phyloP scores from a whole-genome alignment of 2,797 vertebrate species.

The Sebastes itinus region DNA sequence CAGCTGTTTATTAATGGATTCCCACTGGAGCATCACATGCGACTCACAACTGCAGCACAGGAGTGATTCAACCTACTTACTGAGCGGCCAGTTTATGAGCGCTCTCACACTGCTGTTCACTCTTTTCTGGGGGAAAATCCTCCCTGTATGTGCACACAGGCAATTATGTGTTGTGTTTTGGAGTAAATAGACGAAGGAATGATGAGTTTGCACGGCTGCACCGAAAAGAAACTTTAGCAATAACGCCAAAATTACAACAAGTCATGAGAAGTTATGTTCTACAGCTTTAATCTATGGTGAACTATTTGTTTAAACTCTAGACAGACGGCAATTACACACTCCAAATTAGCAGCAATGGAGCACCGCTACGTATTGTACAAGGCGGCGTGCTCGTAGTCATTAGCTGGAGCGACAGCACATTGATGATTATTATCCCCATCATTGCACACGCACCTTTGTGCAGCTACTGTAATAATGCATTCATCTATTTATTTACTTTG shows the following conservation, averaged over 20 bases:
- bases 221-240: background rate
- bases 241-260: slow-evolving; percentile 21
- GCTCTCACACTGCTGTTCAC: background rate
- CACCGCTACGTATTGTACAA: slow-evolving; percentile 38
- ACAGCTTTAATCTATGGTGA: slow-evolving; percentile 22
- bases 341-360: slow-evolving; percentile 42
- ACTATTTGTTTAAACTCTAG: slow-evolving; percentile 25
- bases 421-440: slow-evolving; percentile 66
- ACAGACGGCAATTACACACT: slow-evolving; percentile 30
- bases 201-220: background rate
- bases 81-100: slow-evolving; percentile 16
- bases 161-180: background rate
- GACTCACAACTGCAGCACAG: slow-evolving; percentile 39
- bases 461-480: slow-evolving; percentile 49
- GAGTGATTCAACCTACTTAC: slow-evolving; percentile 57
- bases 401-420: slow-evolving; percentile 57
- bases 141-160: background rate
- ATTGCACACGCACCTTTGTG: slow-evolving; percentile 57
- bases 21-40: slow-evolving; percentile 50
- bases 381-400: slow-evolving; percentile 58
- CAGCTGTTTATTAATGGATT: slow-evolving; percentile 63
- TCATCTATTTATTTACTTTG: slow-evolving; percentile 49
- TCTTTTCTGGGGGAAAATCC: background rate
- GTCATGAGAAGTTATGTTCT: slow-evolving; percentile 18
- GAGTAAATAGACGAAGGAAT: background rate